phyloP scores from a whole-genome alignment of 2,797 vertebrate species.

The Prunella strophiata region DNA sequence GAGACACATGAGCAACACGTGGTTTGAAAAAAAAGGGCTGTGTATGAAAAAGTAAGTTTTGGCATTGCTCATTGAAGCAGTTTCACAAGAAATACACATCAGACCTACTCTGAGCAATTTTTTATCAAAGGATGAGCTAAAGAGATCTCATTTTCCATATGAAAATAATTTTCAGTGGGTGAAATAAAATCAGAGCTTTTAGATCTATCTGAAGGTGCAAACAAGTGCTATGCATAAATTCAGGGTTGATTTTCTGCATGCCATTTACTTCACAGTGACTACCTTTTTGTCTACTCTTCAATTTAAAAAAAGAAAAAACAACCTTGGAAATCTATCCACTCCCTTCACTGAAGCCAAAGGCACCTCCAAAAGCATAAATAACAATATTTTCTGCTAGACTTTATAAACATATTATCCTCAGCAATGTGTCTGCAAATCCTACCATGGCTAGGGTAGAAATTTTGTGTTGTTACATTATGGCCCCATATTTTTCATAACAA shows the following conservation, averaged over 20 bases:
- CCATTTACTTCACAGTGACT: background rate
- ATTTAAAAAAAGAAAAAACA: background rate
- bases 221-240: background rate
- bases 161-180: background rate
- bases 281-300: background rate
- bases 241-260: background rate
- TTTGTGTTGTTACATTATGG: background rate
- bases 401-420: background rate
- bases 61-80: background rate
- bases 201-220: background rate
- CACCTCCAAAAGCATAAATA: background rate
- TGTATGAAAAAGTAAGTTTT: background rate
- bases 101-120: background rate
- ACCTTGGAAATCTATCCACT: background rate
- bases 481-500: background rate
- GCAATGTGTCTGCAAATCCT: background rate
- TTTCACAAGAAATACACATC: conserved; percentile 22
- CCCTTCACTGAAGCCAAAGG: background rate
- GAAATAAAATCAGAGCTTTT: background rate
- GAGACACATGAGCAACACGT: background rate
- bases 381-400: background rate
- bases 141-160: background rate
- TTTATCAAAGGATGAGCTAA: background rate
- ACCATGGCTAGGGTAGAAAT: background rate
- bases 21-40: background rate